phyloP scores from a whole-genome alignment of 1,140 invertebrate genomes.

The Aphaenogaster ashmeadi region DNA sequence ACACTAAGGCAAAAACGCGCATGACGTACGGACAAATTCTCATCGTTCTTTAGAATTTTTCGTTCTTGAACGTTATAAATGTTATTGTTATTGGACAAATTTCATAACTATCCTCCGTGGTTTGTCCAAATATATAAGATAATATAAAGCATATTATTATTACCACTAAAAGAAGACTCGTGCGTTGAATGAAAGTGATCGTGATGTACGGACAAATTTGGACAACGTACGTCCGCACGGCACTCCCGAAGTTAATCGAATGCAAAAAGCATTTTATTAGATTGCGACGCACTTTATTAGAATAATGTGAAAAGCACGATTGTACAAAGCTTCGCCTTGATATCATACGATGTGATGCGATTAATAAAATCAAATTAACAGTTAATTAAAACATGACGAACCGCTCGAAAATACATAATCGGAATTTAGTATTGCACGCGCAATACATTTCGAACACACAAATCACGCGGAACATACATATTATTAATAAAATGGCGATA shows the following conservation, averaged over 20 bases:
- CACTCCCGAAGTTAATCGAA: slow-evolving; percentile 5
- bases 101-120: too few relatives aligned
- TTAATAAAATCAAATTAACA: slow-evolving; percentile 31
- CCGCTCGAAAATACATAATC: not conserved
- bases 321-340: not conserved
- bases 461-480: not conserved
- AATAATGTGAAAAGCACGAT: not conserved
- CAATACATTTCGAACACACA: not conserved
- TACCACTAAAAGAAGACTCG: too few relatives aligned
- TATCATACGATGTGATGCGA: not conserved
- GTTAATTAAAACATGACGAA: not conserved
- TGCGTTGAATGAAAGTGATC: too few relatives aligned
- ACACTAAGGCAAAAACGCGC: too few relatives aligned
- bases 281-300: slow-evolving; percentile 17
- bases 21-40: too few relatives aligned
- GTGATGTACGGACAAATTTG: too few relatives aligned
- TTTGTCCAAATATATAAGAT: too few relatives aligned
- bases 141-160: too few relatives aligned
- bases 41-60: too few relatives aligned
- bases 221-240: not conserved
- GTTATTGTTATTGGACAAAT: too few relatives aligned
- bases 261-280: not conserved
- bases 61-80: too few relatives aligned
- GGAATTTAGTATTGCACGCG: not conserved
- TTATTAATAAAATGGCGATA: not conserved